A percentile compares a stretch with the other conserved stretches of the same genome.
phyloP scores from a whole-genome alignment of 1,140 invertebrate genomes.

The Mactra quadrangularis region DNA sequence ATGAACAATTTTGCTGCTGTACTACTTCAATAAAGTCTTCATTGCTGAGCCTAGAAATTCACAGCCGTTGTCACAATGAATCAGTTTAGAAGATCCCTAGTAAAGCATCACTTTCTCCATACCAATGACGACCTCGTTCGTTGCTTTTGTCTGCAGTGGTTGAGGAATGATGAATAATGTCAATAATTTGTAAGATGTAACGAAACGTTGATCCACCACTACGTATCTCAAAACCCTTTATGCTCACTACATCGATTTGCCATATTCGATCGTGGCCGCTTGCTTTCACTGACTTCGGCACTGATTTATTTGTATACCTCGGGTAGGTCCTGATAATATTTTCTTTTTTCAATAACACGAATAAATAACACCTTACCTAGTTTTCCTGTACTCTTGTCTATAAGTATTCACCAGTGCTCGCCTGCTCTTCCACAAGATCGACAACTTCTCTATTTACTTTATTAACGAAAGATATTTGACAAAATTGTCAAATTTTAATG shows the following conservation, averaged over 20 bases:
- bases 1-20: slow-evolving; percentile 24
- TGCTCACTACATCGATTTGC: slow-evolving; percentile 38
- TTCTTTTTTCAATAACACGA: background rate
- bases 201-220: background rate
- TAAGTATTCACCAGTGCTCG: too few relatives aligned
- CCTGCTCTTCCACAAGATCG: too few relatives aligned
- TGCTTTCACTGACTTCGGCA: slow-evolving; percentile 13
- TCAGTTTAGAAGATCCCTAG: slow-evolving; percentile 16
- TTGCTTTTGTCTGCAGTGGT: slow-evolving; percentile 8
- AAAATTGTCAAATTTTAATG: too few relatives aligned
- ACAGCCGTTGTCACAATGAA: slow-evolving; percentile 39
- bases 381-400: too few relatives aligned
- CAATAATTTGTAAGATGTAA: slow-evolving; percentile 47
- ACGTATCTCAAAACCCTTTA: background rate
- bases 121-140: background rate
- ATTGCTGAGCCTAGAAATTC: slow-evolving; percentile 26
- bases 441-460: too few relatives aligned
- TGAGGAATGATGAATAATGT: slow-evolving; percentile 38
- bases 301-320: slow-evolving; percentile 18
- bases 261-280: background rate
- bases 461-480: too few relatives aligned
- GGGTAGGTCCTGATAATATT: slow-evolving; percentile 8
- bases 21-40: background rate
- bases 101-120: slow-evolving; percentile 17
- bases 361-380: too few relatives aligned